A percentile compares a stretch with the other conserved stretches of the same genome.
phyloP scores from a whole-genome alignment of 2,888 invertebrate genomes.

The Vanessa cardui region DNA sequence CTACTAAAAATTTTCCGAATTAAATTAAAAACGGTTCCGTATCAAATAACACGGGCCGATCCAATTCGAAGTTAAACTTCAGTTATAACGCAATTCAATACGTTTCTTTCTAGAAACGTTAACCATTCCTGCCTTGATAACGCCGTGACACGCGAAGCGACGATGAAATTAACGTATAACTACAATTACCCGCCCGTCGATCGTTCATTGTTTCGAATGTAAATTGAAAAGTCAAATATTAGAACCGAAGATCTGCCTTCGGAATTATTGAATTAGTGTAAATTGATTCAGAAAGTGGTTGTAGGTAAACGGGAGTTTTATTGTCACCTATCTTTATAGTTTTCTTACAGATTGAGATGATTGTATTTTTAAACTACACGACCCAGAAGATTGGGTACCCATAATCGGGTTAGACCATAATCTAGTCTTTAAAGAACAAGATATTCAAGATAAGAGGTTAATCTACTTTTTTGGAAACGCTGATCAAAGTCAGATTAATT shows the following conservation, averaged over 20 bases:
- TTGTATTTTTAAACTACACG: too few species aligned
- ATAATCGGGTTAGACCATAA: too few species aligned
- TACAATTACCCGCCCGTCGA: conserved; percentile 41
- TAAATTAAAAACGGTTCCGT: neutral
- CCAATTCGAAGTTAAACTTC: conserved; percentile 22
- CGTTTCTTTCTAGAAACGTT: conserved; percentile 23
- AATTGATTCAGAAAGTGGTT: conserved; percentile 3
- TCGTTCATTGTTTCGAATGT: conserved; percentile 30
- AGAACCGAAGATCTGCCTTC: neutral
- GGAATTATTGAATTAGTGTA: conserved; percentile 17
- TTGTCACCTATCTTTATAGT: neutral
- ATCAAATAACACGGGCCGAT: neutral
- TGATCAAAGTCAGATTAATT: too few species aligned
- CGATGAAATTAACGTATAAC: conserved; percentile 65
- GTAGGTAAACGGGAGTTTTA: neutral
- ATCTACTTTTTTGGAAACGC: too few species aligned
- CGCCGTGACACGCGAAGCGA: conserved; percentile 57
- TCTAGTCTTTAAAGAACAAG: too few species aligned
- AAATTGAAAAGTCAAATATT: conserved; percentile 33
- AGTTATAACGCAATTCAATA: conserved; percentile 27
- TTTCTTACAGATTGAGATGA: too few species aligned
- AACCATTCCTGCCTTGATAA: conserved; percentile 39
- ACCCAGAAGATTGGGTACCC: too few species aligned
- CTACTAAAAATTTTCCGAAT: too few species aligned
- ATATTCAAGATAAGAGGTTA: too few species aligned